Percentiles rank a stretch among this genome's conserved stretches.
Evolutionary conservation across 2,888 invertebrate genomes (phyloP).

Genomic region (Lasioglossum pauxillum): DNA sequence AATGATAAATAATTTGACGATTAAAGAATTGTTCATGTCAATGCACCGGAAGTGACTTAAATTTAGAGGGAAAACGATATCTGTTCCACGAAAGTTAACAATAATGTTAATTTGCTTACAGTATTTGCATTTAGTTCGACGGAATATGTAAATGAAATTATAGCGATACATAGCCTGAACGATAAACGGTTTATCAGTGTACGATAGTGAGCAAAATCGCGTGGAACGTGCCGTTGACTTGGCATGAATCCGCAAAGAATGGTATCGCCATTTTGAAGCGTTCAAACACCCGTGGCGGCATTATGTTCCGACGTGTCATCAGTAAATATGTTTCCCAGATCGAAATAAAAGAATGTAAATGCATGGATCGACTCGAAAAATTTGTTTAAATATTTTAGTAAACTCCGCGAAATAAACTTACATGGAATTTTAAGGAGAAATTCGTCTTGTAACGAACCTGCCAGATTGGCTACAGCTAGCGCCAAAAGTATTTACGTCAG

Average conservation of each 20-base stretch:
- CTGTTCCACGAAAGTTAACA: slow-evolving; percentile 51
- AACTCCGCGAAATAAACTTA: slow-evolving; percentile 61
- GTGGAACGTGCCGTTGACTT: slow-evolving; percentile 3
- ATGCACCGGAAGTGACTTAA: slow-evolving; percentile 63
- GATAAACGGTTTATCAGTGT: not conserved
- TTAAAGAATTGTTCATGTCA: not conserved
- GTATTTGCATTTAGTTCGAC: not conserved
- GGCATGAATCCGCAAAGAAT: slow-evolving; percentile 61
- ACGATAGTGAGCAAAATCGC: not conserved
- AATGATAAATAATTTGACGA: not conserved
- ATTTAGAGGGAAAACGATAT: slow-evolving; percentile 71
- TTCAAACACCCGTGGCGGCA: slow-evolving; percentile 78
- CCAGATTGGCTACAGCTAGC: slow-evolving; percentile 72
- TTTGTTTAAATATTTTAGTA: slow-evolving; percentile 49
- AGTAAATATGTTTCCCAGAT: slow-evolving; percentile 58
- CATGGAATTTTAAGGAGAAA: slow-evolving; percentile 64
- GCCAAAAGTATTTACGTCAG: slow-evolving; percentile 46
- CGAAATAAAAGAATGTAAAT: slow-evolving; percentile 63
- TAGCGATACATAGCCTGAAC: not conserved
- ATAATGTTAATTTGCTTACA: slow-evolving; percentile 29
- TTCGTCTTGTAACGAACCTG: slow-evolving; percentile 64
- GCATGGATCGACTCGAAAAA: slow-evolving; percentile 47
- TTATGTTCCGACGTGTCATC: slow-evolving; percentile 61
- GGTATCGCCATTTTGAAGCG: slow-evolving; percentile 70
- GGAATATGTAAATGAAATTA: not conserved